Evolutionary conservation across 2,797 vertebrate species (phyloP).

Genomic region (Sebastes variabilis): DNA sequence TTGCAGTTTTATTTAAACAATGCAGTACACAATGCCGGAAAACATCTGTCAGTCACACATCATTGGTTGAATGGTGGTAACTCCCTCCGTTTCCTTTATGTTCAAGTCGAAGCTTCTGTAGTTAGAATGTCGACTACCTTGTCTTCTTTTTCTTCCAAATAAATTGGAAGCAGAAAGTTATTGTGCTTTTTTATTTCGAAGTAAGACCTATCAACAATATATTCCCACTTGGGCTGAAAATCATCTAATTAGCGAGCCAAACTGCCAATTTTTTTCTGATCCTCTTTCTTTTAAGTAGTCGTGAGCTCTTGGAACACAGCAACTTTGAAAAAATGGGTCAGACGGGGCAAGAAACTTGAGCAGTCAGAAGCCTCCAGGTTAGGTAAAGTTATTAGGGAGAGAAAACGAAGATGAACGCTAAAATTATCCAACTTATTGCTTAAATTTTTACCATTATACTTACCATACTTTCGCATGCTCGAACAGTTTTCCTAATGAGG

Average conservation of each 20-base stretch:
- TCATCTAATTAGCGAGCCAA: not conserved
- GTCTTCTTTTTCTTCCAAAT: not conserved
- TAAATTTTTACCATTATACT: not conserved
- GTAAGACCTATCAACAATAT: not conserved
- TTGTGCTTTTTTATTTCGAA: not conserved
- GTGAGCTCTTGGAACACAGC: not conserved
- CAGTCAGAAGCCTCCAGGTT: not conserved
- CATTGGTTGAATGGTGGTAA: not conserved
- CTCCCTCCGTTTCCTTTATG: not conserved
- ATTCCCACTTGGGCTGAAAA: not conserved
- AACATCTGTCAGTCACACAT: not conserved
- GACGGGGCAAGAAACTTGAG: not conserved
- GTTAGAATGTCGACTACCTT: not conserved
- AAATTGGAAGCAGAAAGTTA: not conserved
- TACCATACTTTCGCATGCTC: not conserved
- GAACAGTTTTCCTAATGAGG: not conserved
- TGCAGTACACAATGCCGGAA: not conserved
- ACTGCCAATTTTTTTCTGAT: not conserved
- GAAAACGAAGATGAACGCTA: not conserved
- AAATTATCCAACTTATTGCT: not conserved
- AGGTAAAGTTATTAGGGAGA: not conserved
- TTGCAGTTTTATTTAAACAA: not conserved
- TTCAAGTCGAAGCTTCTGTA: not conserved
- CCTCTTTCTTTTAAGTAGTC: not conserved
- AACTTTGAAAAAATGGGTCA: not conserved